A percentile compares a stretch with the other conserved stretches of the same genome.
These are phyloP conservation scores for Sebastes steindachneri DNA, from an alignment of 2,797 vertebrate species.

Conservation along the genomic window DNA sequence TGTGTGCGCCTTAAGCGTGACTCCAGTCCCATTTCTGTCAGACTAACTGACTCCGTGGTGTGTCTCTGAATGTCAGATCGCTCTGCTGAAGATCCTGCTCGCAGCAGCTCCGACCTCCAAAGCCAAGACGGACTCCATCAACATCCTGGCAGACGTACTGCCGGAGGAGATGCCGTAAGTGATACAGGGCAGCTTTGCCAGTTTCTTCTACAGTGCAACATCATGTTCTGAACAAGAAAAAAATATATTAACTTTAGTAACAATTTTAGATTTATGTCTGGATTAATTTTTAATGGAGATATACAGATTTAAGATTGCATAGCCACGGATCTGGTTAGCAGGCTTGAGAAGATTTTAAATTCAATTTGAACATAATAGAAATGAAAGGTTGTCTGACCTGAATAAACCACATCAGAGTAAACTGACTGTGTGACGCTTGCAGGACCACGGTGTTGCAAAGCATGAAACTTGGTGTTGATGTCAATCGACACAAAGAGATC, in stretches of 20 bases:
- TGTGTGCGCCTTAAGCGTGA: no score
- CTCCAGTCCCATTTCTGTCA: no score
- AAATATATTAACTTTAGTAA: background rate
- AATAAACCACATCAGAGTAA: background rate
- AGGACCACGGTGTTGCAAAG: slow-evolving; percentile 98
- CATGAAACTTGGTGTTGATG: slow-evolving; percentile 99
- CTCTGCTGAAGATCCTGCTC: slow-evolving; percentile 95
- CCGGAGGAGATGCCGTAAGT: slow-evolving; percentile 99
- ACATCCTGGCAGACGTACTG: slow-evolving; percentile 96
- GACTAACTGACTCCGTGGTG: background rate
- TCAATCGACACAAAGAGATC: slow-evolving; percentile 98
- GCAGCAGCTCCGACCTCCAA: slow-evolving; percentile 98
- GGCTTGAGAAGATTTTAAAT: background rate
- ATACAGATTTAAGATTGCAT: background rate
- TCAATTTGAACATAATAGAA: background rate
- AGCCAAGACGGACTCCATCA: slow-evolving; percentile 99
- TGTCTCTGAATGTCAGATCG: slow-evolving; percentile 85
- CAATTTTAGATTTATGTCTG: background rate
- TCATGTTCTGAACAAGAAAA: background rate
- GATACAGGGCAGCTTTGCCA: background rate
- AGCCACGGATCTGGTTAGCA: background rate
- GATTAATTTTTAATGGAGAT: background rate
- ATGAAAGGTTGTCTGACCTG: background rate
- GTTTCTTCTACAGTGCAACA: background rate
- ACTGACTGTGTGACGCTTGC: slow-evolving; percentile 11